Conservation (phyloP, 1,140 invertebrate species). For the Eurosta solidaginis region DNA sequence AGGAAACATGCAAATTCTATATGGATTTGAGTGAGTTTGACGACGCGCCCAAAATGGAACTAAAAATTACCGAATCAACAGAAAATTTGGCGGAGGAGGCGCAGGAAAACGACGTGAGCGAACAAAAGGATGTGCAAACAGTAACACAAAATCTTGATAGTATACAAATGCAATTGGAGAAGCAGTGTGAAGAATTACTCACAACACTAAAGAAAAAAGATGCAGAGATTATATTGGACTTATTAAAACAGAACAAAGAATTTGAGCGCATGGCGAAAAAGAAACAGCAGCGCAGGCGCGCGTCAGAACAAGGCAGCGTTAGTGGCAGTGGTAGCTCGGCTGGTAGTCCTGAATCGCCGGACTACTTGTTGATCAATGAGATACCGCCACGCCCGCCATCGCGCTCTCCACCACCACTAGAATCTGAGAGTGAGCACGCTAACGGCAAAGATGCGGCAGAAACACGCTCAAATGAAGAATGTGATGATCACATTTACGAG, state of each 20-base stretch:
- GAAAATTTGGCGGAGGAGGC: constrained; percentile 62
- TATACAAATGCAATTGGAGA: constrained; percentile 20
- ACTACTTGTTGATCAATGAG: constrained; percentile 2
- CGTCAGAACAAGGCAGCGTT: constrained; percentile 34
- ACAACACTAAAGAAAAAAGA: constrained; percentile 41
- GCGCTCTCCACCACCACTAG: constrained; percentile 49
- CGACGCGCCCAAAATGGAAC: constrained; percentile 64
- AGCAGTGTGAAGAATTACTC: background rate
- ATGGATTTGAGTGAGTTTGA: constrained; percentile 64
- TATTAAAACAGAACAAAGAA: constrained; percentile 82
- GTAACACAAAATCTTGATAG: constrained; percentile 2
- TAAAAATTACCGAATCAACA: constrained; percentile 67
- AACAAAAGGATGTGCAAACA: background rate
- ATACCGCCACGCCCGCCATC: constrained; percentile 45
- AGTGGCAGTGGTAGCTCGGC: background rate
- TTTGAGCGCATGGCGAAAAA: constrained; percentile 64
- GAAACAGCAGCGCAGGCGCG: background rate
- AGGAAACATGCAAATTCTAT: constrained; percentile 68
- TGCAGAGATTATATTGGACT: constrained; percentile 74
- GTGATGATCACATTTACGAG: constrained; percentile 55
- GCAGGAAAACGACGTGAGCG: background rate
- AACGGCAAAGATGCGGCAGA: background rate
- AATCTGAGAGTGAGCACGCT: constrained; percentile 34
- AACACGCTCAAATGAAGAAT: background rate
- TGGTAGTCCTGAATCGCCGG: background rate